A percentile compares a stretch with the other conserved stretches of the same genome.
These are phyloP conservation scores for Kryptolebias ocellatus DNA, from an alignment of 2,797 vertebrate species.

Conservation along the genomic window DNA sequence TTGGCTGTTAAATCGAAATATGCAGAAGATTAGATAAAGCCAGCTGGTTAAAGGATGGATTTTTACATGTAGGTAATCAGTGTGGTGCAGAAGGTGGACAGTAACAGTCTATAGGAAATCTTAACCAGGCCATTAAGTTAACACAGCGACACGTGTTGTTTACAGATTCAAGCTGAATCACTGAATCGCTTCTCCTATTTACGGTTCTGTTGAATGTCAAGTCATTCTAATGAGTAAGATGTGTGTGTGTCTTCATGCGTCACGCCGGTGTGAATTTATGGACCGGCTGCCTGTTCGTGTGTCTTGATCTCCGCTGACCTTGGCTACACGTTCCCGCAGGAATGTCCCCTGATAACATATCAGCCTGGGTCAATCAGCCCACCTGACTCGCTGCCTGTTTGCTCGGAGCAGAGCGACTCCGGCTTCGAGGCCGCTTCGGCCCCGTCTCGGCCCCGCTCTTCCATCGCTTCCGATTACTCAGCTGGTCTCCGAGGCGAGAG, in stretches of 20 bases:
- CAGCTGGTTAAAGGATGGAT: too few species aligned
- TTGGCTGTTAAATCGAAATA: too few species aligned
- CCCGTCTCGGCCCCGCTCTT: conserved; percentile 11
- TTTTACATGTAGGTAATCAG: too few species aligned
- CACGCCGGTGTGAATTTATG: conserved; percentile 46
- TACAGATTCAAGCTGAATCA: conserved; percentile 22
- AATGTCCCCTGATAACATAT: conserved; percentile 70
- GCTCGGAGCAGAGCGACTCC: conserved; percentile 30
- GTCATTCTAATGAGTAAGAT: conserved; percentile 29
- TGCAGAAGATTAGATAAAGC: too few species aligned
- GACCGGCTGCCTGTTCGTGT: conserved; percentile 27
- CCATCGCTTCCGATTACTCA: conserved; percentile 1
- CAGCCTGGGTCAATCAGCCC: conserved; percentile 54
- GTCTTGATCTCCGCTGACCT: conserved; percentile 53
- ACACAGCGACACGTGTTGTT: neutral
- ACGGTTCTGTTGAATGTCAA: conserved; percentile 22
- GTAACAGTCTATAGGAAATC: neutral
- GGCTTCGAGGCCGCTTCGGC: conserved; percentile 11
- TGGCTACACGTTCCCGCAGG: conserved; percentile 50
- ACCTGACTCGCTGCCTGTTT: conserved; percentile 54
- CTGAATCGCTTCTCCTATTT: neutral
- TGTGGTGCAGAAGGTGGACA: too few species aligned
- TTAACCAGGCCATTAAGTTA: neutral
- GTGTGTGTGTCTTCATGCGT: conserved; percentile 37
- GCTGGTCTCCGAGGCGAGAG: neutral